Evolutionary conservation across 2,888 invertebrate genomes (phyloP).

Genomic region (Diaperis boleti): DNA sequence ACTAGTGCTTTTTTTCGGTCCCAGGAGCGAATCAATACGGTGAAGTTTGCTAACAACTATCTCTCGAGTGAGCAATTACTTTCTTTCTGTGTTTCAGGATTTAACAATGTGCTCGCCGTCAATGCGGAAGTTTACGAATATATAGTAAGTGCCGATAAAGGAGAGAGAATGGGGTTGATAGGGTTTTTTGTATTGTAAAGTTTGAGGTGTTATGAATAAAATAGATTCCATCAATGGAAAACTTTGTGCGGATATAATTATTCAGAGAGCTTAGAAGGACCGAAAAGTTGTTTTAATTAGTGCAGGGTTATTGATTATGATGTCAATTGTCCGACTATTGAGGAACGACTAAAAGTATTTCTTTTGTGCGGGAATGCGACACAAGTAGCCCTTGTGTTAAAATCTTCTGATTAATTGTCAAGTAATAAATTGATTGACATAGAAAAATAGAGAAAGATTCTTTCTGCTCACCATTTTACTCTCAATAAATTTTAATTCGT

Average conservation of each 20-base stretch:
- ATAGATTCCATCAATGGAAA: neutral
- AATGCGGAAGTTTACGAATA: constrained; percentile 12
- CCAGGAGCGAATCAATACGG: constrained; percentile 2
- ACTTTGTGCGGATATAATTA: neutral
- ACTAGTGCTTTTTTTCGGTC: neutral
- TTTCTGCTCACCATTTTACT: no score
- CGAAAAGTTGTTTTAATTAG: neutral
- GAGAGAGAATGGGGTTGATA: neutral
- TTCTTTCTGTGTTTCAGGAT: constrained; percentile 20
- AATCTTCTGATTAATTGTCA: no score
- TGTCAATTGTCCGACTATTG: no score
- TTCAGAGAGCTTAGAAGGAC: neutral
- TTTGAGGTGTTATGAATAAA: constrained; percentile 4
- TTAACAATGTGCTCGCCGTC: constrained; percentile 8
- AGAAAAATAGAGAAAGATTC: no score
- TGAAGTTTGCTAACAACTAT: constrained; percentile 15
- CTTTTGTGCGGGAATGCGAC: no score
- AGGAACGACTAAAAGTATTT: no score
- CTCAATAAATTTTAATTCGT: no score
- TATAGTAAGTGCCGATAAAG: constrained; percentile 1
- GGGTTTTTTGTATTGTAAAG: neutral
- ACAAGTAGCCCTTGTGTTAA: no score
- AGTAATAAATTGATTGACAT: no score
- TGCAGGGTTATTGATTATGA: no score
- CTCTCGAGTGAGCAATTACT: constrained; percentile 18